Conservation (phyloP, 2,888 invertebrate species). For the Hemistola chrysoprasaria region DNA sequence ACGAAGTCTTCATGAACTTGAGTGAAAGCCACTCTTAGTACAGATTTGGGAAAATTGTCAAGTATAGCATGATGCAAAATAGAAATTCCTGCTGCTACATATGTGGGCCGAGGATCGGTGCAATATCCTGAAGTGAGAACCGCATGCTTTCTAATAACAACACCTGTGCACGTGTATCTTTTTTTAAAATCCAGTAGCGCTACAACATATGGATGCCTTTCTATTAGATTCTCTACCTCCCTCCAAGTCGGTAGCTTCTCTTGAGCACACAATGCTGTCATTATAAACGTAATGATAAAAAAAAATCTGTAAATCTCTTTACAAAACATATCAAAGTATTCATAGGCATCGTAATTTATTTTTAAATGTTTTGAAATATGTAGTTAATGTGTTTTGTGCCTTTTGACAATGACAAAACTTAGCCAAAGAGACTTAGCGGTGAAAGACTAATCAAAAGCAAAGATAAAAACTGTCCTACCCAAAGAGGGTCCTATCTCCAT, state of each 20-base stretch:
- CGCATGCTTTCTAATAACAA: conserved; percentile 44
- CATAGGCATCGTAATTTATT: conserved; percentile 1
- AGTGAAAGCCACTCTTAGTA: conserved; percentile 42
- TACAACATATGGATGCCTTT: conserved; percentile 55
- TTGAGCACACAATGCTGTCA: neutral
- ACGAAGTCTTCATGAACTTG: conserved; percentile 46
- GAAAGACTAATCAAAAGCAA: too few species aligned
- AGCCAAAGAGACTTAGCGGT: too few species aligned
- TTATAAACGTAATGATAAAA: too few species aligned
- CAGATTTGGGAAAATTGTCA: conserved; percentile 18
- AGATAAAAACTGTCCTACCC: too few species aligned
- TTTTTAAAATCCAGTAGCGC: conserved; percentile 45
- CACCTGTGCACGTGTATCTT: conserved; percentile 55
- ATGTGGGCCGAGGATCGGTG: conserved; percentile 37
- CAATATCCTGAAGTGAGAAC: conserved; percentile 63
- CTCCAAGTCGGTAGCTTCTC: conserved; percentile 34
- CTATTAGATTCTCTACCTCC: conserved; percentile 51
- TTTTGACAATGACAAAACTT: too few species aligned
- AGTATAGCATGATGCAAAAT: conserved; percentile 25
- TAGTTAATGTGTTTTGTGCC: too few species aligned
- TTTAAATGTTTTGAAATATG: too few species aligned
- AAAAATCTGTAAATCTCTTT: conserved; percentile 11
- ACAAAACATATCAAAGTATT: conserved; percentile 40
- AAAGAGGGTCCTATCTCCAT: too few species aligned
- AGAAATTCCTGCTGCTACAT: conserved; percentile 48